phyloP scores from a whole-genome alignment of 2,888 invertebrate species.

The Prosapia bicincta region DNA sequence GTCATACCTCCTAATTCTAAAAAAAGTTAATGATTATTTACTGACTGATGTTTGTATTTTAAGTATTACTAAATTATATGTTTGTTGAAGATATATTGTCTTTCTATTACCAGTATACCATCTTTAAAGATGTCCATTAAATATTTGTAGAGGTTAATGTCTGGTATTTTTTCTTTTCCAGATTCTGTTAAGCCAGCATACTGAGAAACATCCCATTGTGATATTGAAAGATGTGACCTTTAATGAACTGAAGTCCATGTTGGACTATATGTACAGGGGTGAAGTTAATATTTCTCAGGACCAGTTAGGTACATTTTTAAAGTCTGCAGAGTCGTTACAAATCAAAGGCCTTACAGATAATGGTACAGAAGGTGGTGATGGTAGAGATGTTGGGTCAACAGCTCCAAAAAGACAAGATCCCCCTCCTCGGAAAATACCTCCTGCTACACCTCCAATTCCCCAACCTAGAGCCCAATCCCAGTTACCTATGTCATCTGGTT shows the following conservation, averaged over 20 bases:
- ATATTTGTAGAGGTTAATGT: too few species aligned
- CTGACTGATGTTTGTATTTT: too few species aligned
- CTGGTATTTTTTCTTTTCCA: constrained; percentile 53
- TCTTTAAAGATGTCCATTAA: too few species aligned
- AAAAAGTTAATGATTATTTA: too few species aligned
- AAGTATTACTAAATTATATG: too few species aligned
- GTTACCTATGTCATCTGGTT: constrained; percentile 7
- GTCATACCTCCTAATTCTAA: too few species aligned
- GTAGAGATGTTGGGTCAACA: constrained; percentile 40
- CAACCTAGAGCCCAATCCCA: constrained; percentile 11
- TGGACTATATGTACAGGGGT: constrained; percentile 93
- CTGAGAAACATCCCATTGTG: constrained; percentile 88
- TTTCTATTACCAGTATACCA: too few species aligned
- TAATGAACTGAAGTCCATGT: constrained; percentile 86
- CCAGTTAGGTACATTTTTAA: constrained; percentile 81
- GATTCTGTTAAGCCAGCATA: constrained; percentile 83
- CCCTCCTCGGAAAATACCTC: constrained; percentile 17
- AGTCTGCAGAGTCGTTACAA: constrained; percentile 88
- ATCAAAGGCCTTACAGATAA: constrained; percentile 83
- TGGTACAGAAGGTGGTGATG: constrained; percentile 36
- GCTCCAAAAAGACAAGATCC: constrained; percentile 38
- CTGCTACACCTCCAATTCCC: constrained; percentile 14
- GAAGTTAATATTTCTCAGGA: constrained; percentile 93
- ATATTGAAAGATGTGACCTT: constrained; percentile 91
- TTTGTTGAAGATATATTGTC: too few species aligned